A percentile compares a stretch with the other conserved stretches of the same genome.
These are phyloP conservation scores for Eulacestoma nigropectus DNA, from an alignment of 2,113 vertebrate species.

Conservation along the genomic window DNA sequence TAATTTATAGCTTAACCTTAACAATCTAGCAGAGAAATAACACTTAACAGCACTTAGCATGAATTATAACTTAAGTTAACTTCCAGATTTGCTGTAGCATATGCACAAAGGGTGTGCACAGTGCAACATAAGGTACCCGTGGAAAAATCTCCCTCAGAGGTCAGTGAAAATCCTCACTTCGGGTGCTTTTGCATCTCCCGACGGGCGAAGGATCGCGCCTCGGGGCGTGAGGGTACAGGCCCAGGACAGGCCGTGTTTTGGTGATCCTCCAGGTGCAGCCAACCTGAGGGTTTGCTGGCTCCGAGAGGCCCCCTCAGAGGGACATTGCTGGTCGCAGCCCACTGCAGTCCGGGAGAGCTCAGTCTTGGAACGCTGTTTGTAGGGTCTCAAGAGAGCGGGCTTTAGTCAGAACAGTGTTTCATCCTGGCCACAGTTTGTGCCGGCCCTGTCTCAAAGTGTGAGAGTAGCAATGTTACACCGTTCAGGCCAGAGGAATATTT, in stretches of 20 bases:
- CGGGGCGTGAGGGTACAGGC: not conserved
- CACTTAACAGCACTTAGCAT: not conserved
- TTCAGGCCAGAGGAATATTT: not conserved
- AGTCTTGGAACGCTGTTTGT: rapidly evolving
- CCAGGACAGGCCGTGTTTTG: no score
- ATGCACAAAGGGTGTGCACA: not conserved
- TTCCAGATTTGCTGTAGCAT: not conserved
- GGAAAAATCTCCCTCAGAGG: not conserved
- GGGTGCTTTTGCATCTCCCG: not conserved
- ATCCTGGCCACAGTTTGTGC: not conserved
- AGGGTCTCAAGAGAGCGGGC: no score
- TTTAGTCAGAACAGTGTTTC: not conserved
- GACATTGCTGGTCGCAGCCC: not conserved
- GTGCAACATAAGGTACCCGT: no score
- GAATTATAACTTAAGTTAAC: not conserved
- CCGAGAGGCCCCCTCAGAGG: not conserved
- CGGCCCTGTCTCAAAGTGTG: not conserved
- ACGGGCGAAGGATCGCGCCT: not conserved
- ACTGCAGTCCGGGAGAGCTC: not conserved
- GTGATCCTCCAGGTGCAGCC: no score
- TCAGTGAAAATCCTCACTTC: not conserved
- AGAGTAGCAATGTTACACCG: not conserved
- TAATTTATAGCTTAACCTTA: not conserved
- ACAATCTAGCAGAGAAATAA: not conserved
- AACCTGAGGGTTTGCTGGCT: not conserved